A percentile compares a stretch with the other conserved stretches of the same genome.
Evolutionary conservation across 2,888 invertebrate species (phyloP).

Genomic region (Eucera pruinosa): DNA sequence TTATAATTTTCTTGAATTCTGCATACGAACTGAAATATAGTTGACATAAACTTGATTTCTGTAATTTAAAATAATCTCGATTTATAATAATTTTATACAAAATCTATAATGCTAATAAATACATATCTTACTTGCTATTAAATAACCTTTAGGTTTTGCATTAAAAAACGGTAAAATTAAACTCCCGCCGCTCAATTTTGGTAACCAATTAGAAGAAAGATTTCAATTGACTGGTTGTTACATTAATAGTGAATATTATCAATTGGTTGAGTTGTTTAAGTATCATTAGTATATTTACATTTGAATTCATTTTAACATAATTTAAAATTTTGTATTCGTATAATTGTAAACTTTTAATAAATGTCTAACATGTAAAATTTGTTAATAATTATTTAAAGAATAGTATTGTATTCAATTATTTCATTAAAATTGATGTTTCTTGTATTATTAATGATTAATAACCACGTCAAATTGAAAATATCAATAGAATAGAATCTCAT

Average conservation of each 20-base stretch:
- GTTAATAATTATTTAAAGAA: background rate
- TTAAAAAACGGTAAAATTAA: background rate
- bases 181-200: background rate
- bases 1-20: background rate
- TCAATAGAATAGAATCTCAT: conserved; percentile 1
- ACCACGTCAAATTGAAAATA: background rate
- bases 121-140: background rate
- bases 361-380: no score
- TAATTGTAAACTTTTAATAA: no score
- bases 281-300: background rate
- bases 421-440: background rate
- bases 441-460: background rate
- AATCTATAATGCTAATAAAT: background rate
- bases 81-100: background rate
- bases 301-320: no score
- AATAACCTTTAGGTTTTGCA: background rate
- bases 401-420: background rate
- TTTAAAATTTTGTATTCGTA: no score
- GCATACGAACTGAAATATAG: background rate
- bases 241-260: background rate
- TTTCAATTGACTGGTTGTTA: background rate
- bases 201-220: background rate
- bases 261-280: background rate
- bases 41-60: background rate
- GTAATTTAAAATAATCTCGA: background rate